These are phyloP conservation scores for Hesperophylax magnus DNA, from an alignment of 1,140 invertebrate species.

Conservation along the genomic window DNA sequence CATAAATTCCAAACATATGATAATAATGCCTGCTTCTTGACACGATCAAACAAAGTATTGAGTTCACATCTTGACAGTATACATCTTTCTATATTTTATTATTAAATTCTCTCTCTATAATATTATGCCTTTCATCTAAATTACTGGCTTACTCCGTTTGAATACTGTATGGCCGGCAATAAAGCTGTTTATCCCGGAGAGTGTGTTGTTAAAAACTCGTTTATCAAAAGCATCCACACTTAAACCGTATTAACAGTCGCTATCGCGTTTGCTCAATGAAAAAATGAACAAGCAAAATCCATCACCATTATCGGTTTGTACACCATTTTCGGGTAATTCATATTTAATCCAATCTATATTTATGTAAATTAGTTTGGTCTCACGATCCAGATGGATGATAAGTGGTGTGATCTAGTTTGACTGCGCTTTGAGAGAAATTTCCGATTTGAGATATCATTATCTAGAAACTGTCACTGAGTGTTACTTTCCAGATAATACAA, in stretches of 20 bases:
- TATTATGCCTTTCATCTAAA: too few species aligned
- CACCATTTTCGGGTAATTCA: not conserved
- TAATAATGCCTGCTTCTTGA: too few species aligned
- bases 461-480: too few species aligned
- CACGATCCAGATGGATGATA: not conserved
- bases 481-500: too few species aligned
- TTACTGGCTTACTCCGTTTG: too few species aligned
- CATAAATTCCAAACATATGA: too few species aligned
- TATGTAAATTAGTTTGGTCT: not conserved
- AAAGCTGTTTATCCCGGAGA: not conserved
- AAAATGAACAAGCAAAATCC: not conserved
- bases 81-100: too few species aligned
- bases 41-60: too few species aligned
- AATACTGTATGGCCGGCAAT: too few species aligned
- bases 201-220: not conserved
- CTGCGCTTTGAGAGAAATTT: not conserved
- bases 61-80: too few species aligned
- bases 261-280: not conserved
- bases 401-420: not conserved
- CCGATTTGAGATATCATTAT: too few species aligned
- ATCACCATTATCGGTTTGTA: not conserved
- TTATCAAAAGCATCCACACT: conserved; percentile 2
- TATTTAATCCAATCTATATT: not conserved
- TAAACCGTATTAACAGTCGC: not conserved
- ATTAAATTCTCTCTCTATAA: too few species aligned